Evolutionary conservation across 2,797 vertebrate genomes (phyloP), one percentile per base, ranked within the genome.

Genomic region (Pipistrellus nathusii): DNA sequence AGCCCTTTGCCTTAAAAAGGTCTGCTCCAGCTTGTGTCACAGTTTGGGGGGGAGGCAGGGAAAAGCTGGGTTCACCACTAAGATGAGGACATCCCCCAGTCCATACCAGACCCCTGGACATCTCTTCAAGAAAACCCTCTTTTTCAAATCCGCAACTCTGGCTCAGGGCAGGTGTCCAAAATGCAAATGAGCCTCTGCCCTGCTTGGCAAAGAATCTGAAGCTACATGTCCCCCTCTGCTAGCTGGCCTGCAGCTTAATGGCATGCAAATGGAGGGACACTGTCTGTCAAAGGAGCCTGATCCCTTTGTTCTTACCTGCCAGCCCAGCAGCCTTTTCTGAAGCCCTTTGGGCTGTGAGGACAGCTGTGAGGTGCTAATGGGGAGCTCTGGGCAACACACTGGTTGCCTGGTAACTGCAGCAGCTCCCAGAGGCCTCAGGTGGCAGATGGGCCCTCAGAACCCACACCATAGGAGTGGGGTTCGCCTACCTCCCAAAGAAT

Each of bases 291-390:
- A 87, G 20, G 87, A 94, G 91, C 87, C 93, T 73, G 82, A 48
- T 88, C 85, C 85, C 80, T 95, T 95, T 95, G 94, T 96, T 94
- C 88, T 92, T 95, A 95, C 94, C 93, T 96, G 95, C 85, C 93
- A 94, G 85, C 77, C 30, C 0, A 75, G 72, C 82, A 69, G 91
- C 68, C 75, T 95, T 93, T 95, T 93, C 92, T 85, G 80, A 69
- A 90, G 46, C 89, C 77, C 64, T 90, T 64, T 81, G 77, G 95
- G 85, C 85, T 21, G 38, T 3, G 8, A 89, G 85, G 90, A 93
- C 95, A 93, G 95, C 95, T 90, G 87, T 0, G 17, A 89, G 91
- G 94, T 73, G 88, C 91, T 86, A 72, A 94, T 66, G 93, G 90
- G 71, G 53, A 73, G 71, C 0, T 8, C 96, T 32, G 72, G 62